Evolutionary conservation across 1,140 invertebrate species (phyloP), one percentile per base, ranked within the genome.

Genomic region (Neodiprion pinetum): DNA sequence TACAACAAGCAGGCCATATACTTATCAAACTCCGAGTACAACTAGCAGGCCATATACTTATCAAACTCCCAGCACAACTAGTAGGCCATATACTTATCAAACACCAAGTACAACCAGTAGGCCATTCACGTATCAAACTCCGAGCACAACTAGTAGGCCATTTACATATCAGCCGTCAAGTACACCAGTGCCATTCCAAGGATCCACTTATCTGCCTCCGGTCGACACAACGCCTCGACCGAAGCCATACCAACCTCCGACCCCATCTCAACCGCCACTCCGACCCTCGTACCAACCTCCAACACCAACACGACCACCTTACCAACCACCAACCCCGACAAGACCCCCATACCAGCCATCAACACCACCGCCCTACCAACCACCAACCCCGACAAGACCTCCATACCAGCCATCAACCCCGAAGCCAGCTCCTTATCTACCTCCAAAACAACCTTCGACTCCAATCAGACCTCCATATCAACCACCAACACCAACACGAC

Each of bases 381-480:
- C 70, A 47, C 49, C 65, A 48, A 12, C 10, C 12, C 70, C 65
- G 49, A 72, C 76, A 0, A 28, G 21, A 67, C 67, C 75, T 50
- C 66, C 72, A 1, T 69, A 10, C 14, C 70, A 12, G n/a, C 70
- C 70, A 9, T 48, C 70, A 47, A 53, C 61, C 74, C 14, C n/a
- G 74, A n/a, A 67, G 77, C 48, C 48, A 76, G 75, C 74, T 68
- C 77, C 78, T 12, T 40, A 71, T 8, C 40, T 74, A 68, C 71
- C 69, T 67, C 75, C 74, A 65, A 14, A 61, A 0, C 53, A 7
- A 61, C 53, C 67, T 69, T 21, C 75, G 48, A 65, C 77, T 77
- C 49, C 68, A n/a, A 17, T 70, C 71, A 21, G 61, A 72, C 48
- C 73, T 7, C 71, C 70, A 0, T 69, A 71, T 48, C n/a, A 28